Evolutionary conservation across 2,888 invertebrate genomes (phyloP), one percentile per base, ranked within the genome.

Genomic region (Drosophila cyrtoloma): DNA sequence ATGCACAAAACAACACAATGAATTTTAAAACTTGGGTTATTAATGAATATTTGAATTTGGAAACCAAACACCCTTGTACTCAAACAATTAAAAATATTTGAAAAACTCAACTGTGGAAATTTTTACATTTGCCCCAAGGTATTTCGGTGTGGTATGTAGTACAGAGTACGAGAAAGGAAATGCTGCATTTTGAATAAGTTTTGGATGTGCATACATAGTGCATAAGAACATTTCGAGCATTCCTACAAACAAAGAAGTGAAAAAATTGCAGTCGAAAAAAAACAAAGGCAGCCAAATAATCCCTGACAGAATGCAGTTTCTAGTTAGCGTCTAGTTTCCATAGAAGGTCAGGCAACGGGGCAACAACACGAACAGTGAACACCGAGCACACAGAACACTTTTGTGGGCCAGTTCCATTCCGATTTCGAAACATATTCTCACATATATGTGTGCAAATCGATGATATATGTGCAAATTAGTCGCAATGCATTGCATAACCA

Each of bases 221-320:
- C 22, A 39, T 30, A 39, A 5, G 26, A 4, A 56, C 19, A 28
- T n/a, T 50, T 67, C 63, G 47, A 64, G 57, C 60, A 77, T 78
- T 62, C 47, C 58, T 30, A 28, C 50, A 30, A 63, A 50, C 37
- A 37, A 37, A 19, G 19, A 78, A 71, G 58, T 64, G 37, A 56
- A n/a, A 35, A 33, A 33, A 65, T 47, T 53, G 63, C 52, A 58
- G 60, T 50, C 56, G 16, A 47, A 47, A 47, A 66, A 60, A 76
- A 77, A 76, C 72, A 79, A 79, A 77, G 57, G 71, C 70, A 68
- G 61, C 51, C 50, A 19, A 47, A 58, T 68, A 79, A 83, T 79
- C 75, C 85, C 86, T 89, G 84, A 86, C 75, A 79, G 69, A 85
- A 85, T 88, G 86, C 86, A 83, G 76, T 84, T 82, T 87, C 37